Base-by-base conservation (phyloP, 2,888 invertebrate genomes). In the Parthenolecanium corni region DNA sequence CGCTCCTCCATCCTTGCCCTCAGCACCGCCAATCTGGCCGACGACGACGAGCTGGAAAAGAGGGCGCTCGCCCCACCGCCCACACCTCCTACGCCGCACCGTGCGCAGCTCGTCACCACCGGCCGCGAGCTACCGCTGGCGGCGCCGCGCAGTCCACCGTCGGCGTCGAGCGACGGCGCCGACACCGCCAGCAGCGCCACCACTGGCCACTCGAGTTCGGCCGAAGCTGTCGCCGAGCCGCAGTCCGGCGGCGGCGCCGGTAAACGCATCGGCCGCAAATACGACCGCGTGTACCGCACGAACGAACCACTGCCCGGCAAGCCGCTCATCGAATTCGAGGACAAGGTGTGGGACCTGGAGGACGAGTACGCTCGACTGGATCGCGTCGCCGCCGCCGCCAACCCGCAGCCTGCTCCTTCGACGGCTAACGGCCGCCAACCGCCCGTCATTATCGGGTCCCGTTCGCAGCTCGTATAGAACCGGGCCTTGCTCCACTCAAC, bases 281-380 rank as follows among this genome's bases (percentile, higher is more conserved):
- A 89, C 73, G 90, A 91, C 71, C 84, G 81, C 74, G 82, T 83
- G 57, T 92, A 92, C 73, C 80, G 84, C 68, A 92, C 91, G 11
- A 78, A 89, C 71, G 91, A 92, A 76, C 91, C 91, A 57, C 74
- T 91, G 67, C 78, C 82, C 0, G 79, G 80, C 67, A 80, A 82
- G 70, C 88, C 90, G 44, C 79, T 83, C 66, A 79, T 83, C 69
- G 86, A 86, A 65, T 89, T 89, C 75, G 86, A 86, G 68, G 84
- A 85, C 67, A 88, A 88, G 74, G 80, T 82, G 65, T 86, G 85
- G 66, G 66, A 66, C 36, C 42, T 66, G 63, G 66, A 66, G 31
- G 64, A 64, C 38, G 66, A 66, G 46, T 65, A 62, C 52, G 52
- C 52, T 38, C 38, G 44, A 14, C 46, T 23, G 5, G 46, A 53